Evolutionary conservation across 2,888 invertebrate species (phyloP).

Genomic region (Epistrophella euchroma): DNA sequence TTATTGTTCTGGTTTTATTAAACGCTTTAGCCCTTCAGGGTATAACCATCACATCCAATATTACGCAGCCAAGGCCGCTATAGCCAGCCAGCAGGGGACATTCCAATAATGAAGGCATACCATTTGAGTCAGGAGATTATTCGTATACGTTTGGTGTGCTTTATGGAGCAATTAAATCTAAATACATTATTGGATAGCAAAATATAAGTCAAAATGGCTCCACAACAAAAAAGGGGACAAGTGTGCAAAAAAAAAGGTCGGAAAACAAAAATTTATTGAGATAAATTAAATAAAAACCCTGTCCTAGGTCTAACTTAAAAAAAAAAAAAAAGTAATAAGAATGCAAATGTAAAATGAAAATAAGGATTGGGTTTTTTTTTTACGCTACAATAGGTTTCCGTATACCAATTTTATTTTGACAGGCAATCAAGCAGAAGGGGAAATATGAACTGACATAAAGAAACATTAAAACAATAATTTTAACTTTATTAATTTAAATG

Average conservation of each 20-base stretch:
- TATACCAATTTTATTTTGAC: neutral
- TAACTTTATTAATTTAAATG: constrained; percentile 2
- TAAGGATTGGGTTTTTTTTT: neutral
- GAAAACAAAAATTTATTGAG: constrained; percentile 4
- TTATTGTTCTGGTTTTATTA: constrained; percentile 52
- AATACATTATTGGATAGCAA: constrained; percentile 22
- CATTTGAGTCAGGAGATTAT: constrained; percentile 34
- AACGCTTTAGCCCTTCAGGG: constrained; percentile 28
- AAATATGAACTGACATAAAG: neutral
- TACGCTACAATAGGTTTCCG: neutral
- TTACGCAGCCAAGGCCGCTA: neutral
- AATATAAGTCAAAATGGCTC: constrained; percentile 24
- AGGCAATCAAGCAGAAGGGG: neutral
- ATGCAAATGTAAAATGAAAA: constrained; percentile 22
- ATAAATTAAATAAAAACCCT: constrained; percentile 15
- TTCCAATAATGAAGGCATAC: constrained; percentile 53
- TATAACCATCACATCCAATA: constrained; percentile 6
- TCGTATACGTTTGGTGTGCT: constrained; percentile 31
- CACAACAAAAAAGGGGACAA: neutral
- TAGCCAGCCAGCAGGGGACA: constrained; percentile 11
- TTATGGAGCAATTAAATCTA: constrained; percentile 30
- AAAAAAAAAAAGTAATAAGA: constrained; percentile 23
- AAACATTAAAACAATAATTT: neutral
- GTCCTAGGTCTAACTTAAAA: constrained; percentile 6
- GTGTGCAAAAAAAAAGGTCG: constrained; percentile 15